Base-by-base conservation (phyloP, 2,888 invertebrate genomes). In the Yponomeuta cagnagella region DNA sequence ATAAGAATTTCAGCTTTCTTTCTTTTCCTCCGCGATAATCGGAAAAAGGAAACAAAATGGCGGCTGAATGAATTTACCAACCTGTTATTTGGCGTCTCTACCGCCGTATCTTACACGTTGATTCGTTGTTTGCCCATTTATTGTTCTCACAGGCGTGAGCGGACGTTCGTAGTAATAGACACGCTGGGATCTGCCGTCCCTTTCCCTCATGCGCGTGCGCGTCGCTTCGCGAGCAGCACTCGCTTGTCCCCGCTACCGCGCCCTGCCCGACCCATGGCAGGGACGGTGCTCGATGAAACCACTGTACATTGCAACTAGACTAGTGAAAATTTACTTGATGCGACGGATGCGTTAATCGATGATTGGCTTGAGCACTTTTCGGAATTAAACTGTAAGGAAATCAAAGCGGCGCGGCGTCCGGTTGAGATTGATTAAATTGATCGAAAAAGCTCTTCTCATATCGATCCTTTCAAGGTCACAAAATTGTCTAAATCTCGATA, bases 141-240 rank as follows among this genome's bases (percentile, higher is more conserved):
- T 43, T 43, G 63, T 23, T 15, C 10, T 15, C 63, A 15, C 63
- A 15, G 63, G 63, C 63, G 63, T 23, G 23, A 23, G 63, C 2
- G n/a, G 63, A 15, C 1, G 63, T 63, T 15, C 4, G 63, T 8
- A 5, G 43, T 5, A 43, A 6, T 43, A 4, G 43, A 43, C 5
- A 8, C 43, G 89, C 89, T 79, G 86, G 86, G 87, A 87, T 86
- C 89, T 88, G 86, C 90, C 88, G 91, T 89, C 89, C 90, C 91
- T 91, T 91, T 74, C 77, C 79, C 81, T 84, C 84, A 43, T 12
- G 68, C 66, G 12, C 74, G 74, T 67, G 74, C 72, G 70, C 73
- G 73, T 69, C 43, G 43, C 43, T 43, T 43, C 43, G 43, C 43
- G 43, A 43, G 43, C 43, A 43, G 43, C 43, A 43, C 43, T 43